Conservation (phyloP, 37 sponge, comb jelly and placozoan genomes). For the Axinella damicornis region DNA sequence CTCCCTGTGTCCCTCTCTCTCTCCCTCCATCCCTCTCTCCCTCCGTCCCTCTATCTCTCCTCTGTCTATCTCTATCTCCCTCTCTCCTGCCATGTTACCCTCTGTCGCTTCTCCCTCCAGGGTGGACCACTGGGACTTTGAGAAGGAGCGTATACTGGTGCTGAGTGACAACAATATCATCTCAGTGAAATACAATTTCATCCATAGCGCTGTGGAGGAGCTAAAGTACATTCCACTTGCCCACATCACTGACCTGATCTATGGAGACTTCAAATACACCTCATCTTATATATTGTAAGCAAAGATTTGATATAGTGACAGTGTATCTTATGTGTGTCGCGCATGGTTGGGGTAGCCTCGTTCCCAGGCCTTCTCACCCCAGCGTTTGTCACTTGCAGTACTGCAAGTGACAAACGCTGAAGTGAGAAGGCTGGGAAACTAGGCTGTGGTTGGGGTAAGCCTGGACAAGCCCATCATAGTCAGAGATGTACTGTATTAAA, state of each 20-base stretch:
- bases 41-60: not conserved
- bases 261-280: slow-evolving; percentile 78
- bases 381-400: no score
- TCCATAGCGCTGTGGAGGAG: slow-evolving; percentile 54
- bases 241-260: slow-evolving; percentile 12
- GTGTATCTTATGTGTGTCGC: no score
- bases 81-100: slow-evolving; percentile 3
- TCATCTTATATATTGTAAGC: slow-evolving; percentile 68
- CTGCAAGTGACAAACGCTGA: no score
- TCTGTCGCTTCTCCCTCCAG: slow-evolving; percentile 22
- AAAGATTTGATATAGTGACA: no score
- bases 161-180: slow-evolving; percentile 64
- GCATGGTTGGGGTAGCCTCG: no score
- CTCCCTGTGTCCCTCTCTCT: not conserved
- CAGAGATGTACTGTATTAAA: no score
- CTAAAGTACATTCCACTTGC: slow-evolving; percentile 67
- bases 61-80: not conserved
- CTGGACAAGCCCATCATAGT: no score
- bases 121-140: slow-evolving; percentile 92
- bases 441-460: no score
- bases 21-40: not conserved
- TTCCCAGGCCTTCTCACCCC: no score
- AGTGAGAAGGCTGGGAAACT: no score
- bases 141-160: slow-evolving; percentile 72
- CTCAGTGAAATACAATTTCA: slow-evolving; percentile 80